Evolutionary conservation across 1,140 invertebrate genomes (phyloP), one percentile per base, ranked within the genome.

Genomic region (Matsumurasca onukii): DNA sequence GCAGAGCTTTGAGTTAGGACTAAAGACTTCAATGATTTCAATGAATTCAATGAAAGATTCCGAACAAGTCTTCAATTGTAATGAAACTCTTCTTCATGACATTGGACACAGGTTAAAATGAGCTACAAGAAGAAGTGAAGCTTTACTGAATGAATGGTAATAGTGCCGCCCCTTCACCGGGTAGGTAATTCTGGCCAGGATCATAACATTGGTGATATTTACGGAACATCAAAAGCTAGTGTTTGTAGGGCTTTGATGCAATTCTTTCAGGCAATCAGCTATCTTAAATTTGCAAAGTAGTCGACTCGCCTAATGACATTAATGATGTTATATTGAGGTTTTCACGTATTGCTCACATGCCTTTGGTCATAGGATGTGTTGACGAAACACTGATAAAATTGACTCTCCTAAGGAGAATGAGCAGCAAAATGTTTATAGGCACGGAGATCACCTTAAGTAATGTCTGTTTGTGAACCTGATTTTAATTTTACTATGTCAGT

Each of bases 171-270:
- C 13, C 68, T 76, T 2, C 70, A 74, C 34, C 74, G 71, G 70
- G 31, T 76, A 20, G 74, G 69, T 27, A 74, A 65, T 70, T 73
- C 71, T 31, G 48, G 48, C 24, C 71, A 73, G 51, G 72, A 71
- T 29, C 70, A 71, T 48, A 3, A 20, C 20, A 51, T 74, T 31
- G 74, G 48, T 9, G 73, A 73, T 63, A 69, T 69, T 39, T 73
- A 75, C 68, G 70, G 70, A 20, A 51, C 75, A 15, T 24, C 17
- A 13, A 75, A 74, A 65, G 52, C 73, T n/a, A 75, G 69, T 27
- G 72, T 75, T 25, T 73, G 67, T 45, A 27, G 70, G 57, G 24
- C 52, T 27, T 30, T 75, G 12, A 63, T 66, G 39, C 39, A 52
- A n/a, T 69, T 74, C 1, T 31, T 69, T 12, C 48, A 25, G 27